These are phyloP conservation scores for Caenorhabditis wallacei DNA, from an alignment of 2,888 invertebrate species.

Conservation along the genomic window DNA sequence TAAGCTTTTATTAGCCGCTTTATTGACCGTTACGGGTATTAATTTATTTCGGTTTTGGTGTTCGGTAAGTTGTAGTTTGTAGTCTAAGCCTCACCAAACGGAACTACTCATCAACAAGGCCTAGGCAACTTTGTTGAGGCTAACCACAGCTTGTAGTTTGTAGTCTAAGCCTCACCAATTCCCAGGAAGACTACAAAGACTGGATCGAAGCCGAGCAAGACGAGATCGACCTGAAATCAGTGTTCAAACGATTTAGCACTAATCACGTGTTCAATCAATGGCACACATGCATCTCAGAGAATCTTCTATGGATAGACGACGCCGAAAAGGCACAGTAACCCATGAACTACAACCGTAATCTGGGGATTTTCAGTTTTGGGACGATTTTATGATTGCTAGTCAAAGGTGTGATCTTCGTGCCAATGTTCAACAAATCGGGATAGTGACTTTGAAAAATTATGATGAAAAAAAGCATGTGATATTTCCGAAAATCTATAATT, in stretches of 20 bases:
- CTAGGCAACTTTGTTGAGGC: too few species aligned
- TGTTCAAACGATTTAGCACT: constrained; percentile 1
- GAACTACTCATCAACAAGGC: too few species aligned
- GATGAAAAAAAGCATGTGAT: constrained; percentile 30
- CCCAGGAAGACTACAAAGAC: constrained; percentile 25
- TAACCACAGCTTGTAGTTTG: neutral
- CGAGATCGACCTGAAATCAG: constrained; percentile 16
- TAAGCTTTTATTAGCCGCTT: neutral
- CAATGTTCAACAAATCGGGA: constrained; percentile 4
- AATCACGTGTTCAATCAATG: constrained; percentile 7
- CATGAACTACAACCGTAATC: neutral
- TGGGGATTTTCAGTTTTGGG: constrained; percentile 31
- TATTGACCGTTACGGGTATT: neutral
- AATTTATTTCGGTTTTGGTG: neutral
- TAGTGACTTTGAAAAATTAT: constrained; percentile 15
- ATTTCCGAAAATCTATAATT: constrained; percentile 28
- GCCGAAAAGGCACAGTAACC: neutral
- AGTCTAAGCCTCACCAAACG: too few species aligned
- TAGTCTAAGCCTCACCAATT: neutral
- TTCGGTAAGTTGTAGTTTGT: neutral
- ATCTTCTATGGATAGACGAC: constrained; percentile 8
- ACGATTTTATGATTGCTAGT: constrained; percentile 6
- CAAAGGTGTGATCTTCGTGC: constrained; percentile 22
- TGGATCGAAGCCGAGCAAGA: constrained; percentile 28
- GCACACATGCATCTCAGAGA: constrained; percentile 13